Evolutionary conservation across 2,113 vertebrate genomes (phyloP), one percentile per base, ranked within the genome.

Genomic region (Xenotilapia leptura): DNA sequence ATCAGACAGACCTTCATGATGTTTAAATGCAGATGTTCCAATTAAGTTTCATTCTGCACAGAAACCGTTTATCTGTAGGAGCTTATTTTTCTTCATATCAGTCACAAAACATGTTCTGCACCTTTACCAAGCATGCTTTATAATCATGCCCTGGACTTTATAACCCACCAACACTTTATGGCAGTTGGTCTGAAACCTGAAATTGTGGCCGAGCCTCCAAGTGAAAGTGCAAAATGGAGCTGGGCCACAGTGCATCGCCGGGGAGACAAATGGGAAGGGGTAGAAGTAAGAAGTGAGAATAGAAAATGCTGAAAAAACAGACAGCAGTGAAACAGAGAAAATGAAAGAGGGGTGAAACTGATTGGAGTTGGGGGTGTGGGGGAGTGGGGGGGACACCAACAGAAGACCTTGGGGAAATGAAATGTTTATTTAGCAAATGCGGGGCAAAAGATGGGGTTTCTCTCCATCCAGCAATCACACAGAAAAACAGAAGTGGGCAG

Each of bases 31-130:
- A 42, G 33, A 3, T 42, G n/a, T 42, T 23, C n/a, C 7, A 21
- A 40, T 40, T 40, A 68, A 42, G n/a, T 40, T 14, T 70, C 65
- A 45, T 26, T 73, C 21, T 45, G 2, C 65, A 73, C 12, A 10
- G 12, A 73, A 2, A 42, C 13, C 0, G 1, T 45, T 1, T 15
- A 42, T 3, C 2, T 42, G 38, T 6, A 70, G 9, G 38, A 45
- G 65, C n/a, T 73, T 26, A 14, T 26, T 73, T 45, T 45, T 13
- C 21, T 26, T 45, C 21, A 17, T 2, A 26, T 70, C 68, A 73
- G 38, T 23, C 21, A 26, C 38, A 73, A 73, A 73, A 2, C 21
- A 3, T 6, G 9, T 73, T 26, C n/a, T 42, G 0, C 36, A 23
- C 36, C 62, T 68, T 40, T 33, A 40, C 62, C 33, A 13, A 23